Base-by-base conservation (phyloP, 1,140 invertebrate species). In the Acromyrmex heyeri region DNA sequence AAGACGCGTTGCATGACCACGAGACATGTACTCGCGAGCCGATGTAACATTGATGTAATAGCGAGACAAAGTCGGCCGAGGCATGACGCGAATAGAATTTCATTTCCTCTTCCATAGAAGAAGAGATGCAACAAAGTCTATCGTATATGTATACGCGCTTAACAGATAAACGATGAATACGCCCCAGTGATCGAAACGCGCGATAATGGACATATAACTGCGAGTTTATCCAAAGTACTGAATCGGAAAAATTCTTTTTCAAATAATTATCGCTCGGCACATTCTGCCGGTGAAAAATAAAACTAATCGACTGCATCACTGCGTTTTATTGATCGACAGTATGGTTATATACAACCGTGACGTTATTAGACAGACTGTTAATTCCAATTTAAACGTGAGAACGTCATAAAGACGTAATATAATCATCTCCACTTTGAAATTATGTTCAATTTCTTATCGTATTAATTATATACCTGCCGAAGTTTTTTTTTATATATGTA, bases 41-140 rank as follows among this genome's bases (percentile, higher is more conserved):
- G 79, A 50, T 61, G 79, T 83, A 83, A 83, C 79, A 18, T 83
- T 75, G 55, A 83, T 83, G 79, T 83, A 83, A 83, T 83, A 83
- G 48, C 79, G 79, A 83, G 69, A 83, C 69, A 73, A 83, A 83
- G 79, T 83, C 79, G 79, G 69, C 57, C 44, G 79, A 61, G 69
- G 69, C 57, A n/a, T 72, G 79, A 83, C 79, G 79, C 69, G 79
- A 75, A 73, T 83, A 75, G 79, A 83, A 83, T 83, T 83, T 73
- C 79, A 83, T 83, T 83, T 83, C 79, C 79, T 83, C 55, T 34
- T 2, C 16, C 44, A 24, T 61, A 38, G 79, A 75, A 73, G 79
- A 82, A 83, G 69, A 61, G 55, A 50, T 34, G 38, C 69, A 38
- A 73, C 67, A 48, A 75, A 75, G 79, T 61, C 69, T 83, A 82